Conservation (phyloP, 2,888 invertebrate genomes). For the Phlogophora meticulosa region DNA sequence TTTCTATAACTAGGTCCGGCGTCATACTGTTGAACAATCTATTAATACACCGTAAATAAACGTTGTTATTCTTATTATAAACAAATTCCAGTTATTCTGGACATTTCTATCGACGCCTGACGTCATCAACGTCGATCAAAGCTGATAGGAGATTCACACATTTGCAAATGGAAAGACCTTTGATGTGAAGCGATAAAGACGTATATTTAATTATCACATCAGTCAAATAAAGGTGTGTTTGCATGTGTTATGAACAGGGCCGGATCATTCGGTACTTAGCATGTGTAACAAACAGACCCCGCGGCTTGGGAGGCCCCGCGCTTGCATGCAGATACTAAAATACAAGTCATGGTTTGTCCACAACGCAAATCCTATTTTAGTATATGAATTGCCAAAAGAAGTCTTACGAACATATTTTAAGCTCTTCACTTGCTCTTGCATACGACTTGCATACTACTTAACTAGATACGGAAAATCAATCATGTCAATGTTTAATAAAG, state of each 20-base stretch:
- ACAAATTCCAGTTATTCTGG: conserved; percentile 51
- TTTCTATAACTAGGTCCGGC: conserved; percentile 40
- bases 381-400: too few species aligned
- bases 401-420: too few species aligned
- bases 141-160: conserved; percentile 37
- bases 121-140: conserved; percentile 47
- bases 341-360: too few species aligned
- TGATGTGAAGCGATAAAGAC: conserved; percentile 20
- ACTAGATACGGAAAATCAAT: too few species aligned
- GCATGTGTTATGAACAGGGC: background rate
- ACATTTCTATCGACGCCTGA: conserved; percentile 38
- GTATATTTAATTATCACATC: conserved; percentile 13
- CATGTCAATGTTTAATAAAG: too few species aligned
- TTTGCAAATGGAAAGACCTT: conserved; percentile 2
- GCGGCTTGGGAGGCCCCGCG: too few species aligned
- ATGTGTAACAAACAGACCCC: too few species aligned
- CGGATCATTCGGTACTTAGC: too few species aligned
- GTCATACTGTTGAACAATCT: conserved; percentile 47
- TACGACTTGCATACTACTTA: too few species aligned
- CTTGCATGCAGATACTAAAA: too few species aligned
- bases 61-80: conserved; percentile 28
- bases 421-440: too few species aligned
- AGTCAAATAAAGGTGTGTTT: conserved; percentile 3
- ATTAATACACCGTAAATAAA: conserved; percentile 48
- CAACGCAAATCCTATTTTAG: too few species aligned